These are phyloP conservation scores for Zaprionus davidi DNA, from an alignment of 1,140 invertebrate genomes.

Conservation along the genomic window DNA sequence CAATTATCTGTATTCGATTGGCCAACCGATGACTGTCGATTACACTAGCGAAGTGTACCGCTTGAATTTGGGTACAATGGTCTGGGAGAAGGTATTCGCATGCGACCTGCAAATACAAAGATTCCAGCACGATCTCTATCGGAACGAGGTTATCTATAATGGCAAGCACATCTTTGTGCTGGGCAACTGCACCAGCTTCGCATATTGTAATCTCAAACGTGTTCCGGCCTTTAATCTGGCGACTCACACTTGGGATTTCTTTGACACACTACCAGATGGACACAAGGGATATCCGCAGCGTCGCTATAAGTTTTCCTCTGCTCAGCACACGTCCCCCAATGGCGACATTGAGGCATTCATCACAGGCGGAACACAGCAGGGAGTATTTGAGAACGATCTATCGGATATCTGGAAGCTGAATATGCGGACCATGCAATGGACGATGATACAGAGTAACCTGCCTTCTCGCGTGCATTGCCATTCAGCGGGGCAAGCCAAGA, in stretches of 20 bases:
- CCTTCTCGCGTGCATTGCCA: constrained; percentile 93
- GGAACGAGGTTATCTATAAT: constrained; percentile 93
- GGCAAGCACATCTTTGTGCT: constrained; percentile 90
- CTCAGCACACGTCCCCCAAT: constrained; percentile 87
- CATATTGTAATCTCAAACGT: constrained; percentile 88
- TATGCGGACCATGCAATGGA: constrained; percentile 90
- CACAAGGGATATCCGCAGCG: constrained; percentile 85
- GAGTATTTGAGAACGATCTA: too few species aligned
- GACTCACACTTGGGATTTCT: constrained; percentile 87
- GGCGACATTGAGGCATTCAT: constrained; percentile 88
- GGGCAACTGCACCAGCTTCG: constrained; percentile 90
- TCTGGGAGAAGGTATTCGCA: too few species aligned
- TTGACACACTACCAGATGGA: constrained; percentile 87
- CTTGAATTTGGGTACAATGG: too few species aligned
- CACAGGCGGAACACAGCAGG: constrained; percentile 88
- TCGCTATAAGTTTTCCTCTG: constrained; percentile 92
- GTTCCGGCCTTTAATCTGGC: constrained; percentile 91
- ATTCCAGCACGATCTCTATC: constrained; percentile 85
- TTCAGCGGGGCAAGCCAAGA: constrained; percentile 90
- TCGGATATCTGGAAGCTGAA: constrained; percentile 93
- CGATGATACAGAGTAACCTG: constrained; percentile 86
- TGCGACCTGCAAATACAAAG: too few species aligned
- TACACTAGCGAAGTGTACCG: too few species aligned
- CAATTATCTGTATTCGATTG: too few species aligned
- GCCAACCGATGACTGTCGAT: too few species aligned